Percentiles rank a stretch among this genome's conserved stretches.
Conservation (phyloP, 2,113 vertebrate species). For the Chaetura pelagica region DNA sequence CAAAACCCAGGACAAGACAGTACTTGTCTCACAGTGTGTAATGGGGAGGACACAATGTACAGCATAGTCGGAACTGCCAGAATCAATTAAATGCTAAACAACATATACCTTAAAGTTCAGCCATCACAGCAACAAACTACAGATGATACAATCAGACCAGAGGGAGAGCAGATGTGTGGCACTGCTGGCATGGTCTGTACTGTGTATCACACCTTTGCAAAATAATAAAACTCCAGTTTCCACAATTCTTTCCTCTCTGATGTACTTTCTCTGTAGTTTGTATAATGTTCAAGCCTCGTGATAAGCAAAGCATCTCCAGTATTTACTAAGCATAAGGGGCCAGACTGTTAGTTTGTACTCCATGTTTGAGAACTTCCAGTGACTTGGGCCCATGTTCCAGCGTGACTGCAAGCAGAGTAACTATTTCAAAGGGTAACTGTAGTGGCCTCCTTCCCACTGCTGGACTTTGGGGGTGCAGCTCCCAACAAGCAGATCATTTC, state of each 20-base stretch:
- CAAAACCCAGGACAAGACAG: background rate
- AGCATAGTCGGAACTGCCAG: background rate
- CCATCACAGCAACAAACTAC: background rate
- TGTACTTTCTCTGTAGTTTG: background rate
- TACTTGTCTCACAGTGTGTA: fast-evolving
- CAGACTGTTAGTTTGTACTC: background rate
- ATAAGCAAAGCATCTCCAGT: background rate
- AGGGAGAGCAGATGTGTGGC: fast-evolving
- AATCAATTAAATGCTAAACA: background rate
- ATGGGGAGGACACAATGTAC: background rate
- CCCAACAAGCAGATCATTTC: background rate
- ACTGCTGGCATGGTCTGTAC: background rate
- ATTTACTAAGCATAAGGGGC: background rate
- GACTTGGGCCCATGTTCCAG: background rate
- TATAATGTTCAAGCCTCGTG: background rate
- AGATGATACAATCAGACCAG: background rate
- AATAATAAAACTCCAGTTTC: background rate
- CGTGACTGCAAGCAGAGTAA: background rate
- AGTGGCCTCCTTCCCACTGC: background rate
- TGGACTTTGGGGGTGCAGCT: background rate
- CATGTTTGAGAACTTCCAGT: background rate
- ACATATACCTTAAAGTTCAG: background rate
- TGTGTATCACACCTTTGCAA: background rate
- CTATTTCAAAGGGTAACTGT: background rate
- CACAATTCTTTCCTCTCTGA: fast-evolving